Conservation (phyloP, 1,140 invertebrate species). For the Neotoxoptera formosana region DNA sequence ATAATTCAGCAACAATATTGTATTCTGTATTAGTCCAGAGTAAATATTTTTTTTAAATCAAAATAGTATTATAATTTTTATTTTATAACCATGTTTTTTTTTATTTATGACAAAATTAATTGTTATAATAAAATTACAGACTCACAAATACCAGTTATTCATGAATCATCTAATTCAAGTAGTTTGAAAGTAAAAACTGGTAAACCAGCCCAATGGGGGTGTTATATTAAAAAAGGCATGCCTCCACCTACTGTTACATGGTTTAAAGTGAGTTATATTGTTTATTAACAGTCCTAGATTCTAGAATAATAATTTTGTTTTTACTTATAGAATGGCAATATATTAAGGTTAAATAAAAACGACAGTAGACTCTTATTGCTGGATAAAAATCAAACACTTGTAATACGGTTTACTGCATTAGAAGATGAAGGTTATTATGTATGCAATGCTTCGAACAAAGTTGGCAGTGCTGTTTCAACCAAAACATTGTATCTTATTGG, state of each 20-base stretch:
- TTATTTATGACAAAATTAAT: neutral
- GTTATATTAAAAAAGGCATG: conserved; percentile 63
- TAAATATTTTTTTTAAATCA: neutral
- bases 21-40: conserved; percentile 4
- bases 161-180: conserved; percentile 25
- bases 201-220: conserved; percentile 63
- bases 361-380: conserved; percentile 62
- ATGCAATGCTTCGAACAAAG: conserved; percentile 64
- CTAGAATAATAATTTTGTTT: neutral
- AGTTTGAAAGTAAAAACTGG: conserved; percentile 60
- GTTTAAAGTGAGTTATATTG: conserved; percentile 64
- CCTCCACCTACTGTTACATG: conserved; percentile 65
- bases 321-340: conserved; percentile 61
- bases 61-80: neutral
- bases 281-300: neutral
- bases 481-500: conserved; percentile 49
- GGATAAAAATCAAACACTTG: conserved; percentile 62
- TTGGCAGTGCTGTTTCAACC: conserved; percentile 62
- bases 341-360: conserved; percentile 58
- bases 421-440: conserved; percentile 64
- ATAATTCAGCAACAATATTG: neutral
- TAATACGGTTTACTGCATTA: conserved; percentile 64
- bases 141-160: neutral
- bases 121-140: conserved; percentile 3
- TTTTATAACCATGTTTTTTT: neutral